Conservation (phyloP, 2,797 vertebrate species). For the Tokudaia muenninki region DNA sequence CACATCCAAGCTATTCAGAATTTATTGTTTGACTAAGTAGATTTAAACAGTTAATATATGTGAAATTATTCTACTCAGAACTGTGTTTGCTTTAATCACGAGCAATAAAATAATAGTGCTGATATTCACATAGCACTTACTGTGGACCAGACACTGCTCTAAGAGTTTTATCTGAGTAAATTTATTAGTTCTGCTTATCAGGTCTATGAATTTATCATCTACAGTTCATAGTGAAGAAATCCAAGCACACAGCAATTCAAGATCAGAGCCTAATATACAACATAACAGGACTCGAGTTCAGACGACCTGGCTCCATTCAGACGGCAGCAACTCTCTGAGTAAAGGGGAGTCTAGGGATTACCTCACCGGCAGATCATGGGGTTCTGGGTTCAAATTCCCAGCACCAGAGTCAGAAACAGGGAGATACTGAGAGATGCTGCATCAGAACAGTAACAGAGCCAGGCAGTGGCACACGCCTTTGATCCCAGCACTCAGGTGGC, state of each 20-base stretch:
- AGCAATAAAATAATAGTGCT: conserved; percentile 26
- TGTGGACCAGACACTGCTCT: background rate
- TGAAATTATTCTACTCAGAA: conserved; percentile 39
- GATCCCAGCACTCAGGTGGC: background rate
- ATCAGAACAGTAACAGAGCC: background rate
- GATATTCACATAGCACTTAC: background rate
- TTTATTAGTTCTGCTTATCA: conserved; percentile 32
- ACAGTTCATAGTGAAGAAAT: conserved; percentile 14
- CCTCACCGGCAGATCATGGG: background rate
- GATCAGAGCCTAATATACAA: background rate
- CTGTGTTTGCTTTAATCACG: conserved; percentile 26
- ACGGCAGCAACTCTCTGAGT: background rate
- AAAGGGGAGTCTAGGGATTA: background rate
- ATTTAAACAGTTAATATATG: conserved; percentile 69
- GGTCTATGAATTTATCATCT: conserved; percentile 25
- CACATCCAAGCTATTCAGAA: conserved; percentile 10
- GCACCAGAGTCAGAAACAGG: background rate
- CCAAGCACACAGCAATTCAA: conserved; percentile 3
- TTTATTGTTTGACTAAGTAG: conserved; percentile 12
- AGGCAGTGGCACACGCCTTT: too few species aligned
- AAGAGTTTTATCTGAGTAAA: conserved; percentile 47
- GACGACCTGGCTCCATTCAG: background rate
- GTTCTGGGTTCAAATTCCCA: background rate
- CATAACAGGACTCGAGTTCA: conserved; percentile 40
- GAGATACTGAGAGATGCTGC: background rate